Conservation (phyloP, 2,797 vertebrate genomes). For the Liasis olivaceus region DNA sequence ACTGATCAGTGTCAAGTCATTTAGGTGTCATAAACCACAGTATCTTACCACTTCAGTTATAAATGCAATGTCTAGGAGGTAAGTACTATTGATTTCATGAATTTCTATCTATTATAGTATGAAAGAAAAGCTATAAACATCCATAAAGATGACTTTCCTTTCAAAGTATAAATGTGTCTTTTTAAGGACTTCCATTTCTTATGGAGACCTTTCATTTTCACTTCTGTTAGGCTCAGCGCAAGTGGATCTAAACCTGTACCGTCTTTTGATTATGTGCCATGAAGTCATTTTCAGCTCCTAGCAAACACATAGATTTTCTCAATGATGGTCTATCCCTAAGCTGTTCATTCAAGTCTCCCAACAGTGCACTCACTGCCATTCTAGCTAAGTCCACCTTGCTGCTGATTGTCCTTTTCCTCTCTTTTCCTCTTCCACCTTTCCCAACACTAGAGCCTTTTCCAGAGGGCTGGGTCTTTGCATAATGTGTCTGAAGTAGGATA, state of each 20-base stretch:
- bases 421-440: not conserved
- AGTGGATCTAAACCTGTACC: not conserved
- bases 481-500: not conserved
- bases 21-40: not conserved
- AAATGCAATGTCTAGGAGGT: not conserved
- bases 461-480: no score
- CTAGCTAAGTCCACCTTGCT: not conserved
- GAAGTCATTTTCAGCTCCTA: not conserved
- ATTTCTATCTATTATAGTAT: not conserved
- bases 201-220: slow-evolving; percentile 13
- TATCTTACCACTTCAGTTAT: not conserved
- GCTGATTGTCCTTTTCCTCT: not conserved
- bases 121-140: slow-evolving; percentile 5
- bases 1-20: not conserved
- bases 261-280: not conserved
- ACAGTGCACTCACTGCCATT: no score
- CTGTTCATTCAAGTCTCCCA: not conserved
- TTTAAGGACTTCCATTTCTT: slow-evolving; percentile 18
- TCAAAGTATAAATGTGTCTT: slow-evolving; percentile 6
- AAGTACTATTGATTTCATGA: slow-evolving; percentile 26
- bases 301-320: not conserved
- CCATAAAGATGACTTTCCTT: slow-evolving; percentile 1
- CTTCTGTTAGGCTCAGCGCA: slow-evolving; percentile 7
- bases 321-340: not conserved
- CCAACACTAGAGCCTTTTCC: not conserved